Evolutionary conservation across 1,140 invertebrate genomes (phyloP), one percentile per base, ranked within the genome.

Genomic region (Trialeurodes vaporariorum): DNA sequence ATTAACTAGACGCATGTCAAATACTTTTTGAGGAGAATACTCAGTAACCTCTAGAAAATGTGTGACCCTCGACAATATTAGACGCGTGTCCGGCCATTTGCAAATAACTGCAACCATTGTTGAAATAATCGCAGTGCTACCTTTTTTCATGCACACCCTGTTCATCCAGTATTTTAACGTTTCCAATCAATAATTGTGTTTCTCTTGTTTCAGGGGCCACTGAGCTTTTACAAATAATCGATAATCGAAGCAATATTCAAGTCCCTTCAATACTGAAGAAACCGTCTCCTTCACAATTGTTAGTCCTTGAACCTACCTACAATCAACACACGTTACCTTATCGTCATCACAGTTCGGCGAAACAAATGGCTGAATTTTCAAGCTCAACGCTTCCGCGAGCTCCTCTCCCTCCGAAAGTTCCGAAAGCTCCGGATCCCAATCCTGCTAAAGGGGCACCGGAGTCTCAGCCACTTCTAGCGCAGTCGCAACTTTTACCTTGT

Each of bases 201-300:
- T 61, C 58, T 17, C n/a, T 61, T 25, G 25, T 63, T 65, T 26
- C 62, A 72, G 72, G 72, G 9, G 71, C 72, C 23, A 70, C 72
- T 1, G 72, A 73, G 61, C 59, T 73, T 2, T 58, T 73, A 25
- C 72, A 73, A 27, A 73, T 73, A 66, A 70, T 72, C 61, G 72
- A 72, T 25, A 72, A 40, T 25, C 64, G 69, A 12, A 60, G 34
- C 17, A 66, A 69, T 2, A 61, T 67, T 11, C 67, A 67, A 25
- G 66, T 67, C 1, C 67, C 68, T 24, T 72, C 71, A 0, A 72
- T 72, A 23, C 70, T 72, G 2, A 72, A 72, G 24, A 69, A 70
- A 21, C 40, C 61, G 25, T 61, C 34, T 11, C 25, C 63, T 0
- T 26, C 69, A 1, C n/a, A 40, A 0, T n/a, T 70, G 0, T 24